Conservation (phyloP, 2,113 vertebrate genomes). For the Channa argus region DNA sequence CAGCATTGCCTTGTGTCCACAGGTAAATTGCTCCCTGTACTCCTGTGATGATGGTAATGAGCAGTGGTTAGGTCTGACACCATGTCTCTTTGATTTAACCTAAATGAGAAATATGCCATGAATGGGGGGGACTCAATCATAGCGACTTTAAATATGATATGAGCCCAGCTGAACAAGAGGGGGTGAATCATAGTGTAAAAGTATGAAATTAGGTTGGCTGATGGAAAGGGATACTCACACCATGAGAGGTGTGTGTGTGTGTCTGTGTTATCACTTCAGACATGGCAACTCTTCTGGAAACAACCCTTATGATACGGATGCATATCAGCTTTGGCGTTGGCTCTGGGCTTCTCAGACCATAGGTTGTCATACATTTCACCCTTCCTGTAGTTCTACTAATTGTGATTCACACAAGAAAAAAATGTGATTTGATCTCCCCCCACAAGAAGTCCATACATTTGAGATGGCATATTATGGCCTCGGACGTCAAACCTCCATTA, state of each 20-base stretch:
- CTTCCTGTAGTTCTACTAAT: slow-evolving; percentile 46
- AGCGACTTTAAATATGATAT: slow-evolving; percentile 75
- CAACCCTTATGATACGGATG: slow-evolving; percentile 65
- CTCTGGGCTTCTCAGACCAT: slow-evolving; percentile 11
- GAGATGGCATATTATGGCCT: slow-evolving; percentile 27
- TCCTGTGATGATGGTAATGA: slow-evolving; percentile 78
- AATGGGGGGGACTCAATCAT: slow-evolving; percentile 70
- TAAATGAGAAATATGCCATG: slow-evolving; percentile 82
- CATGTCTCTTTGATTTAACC: slow-evolving; percentile 80
- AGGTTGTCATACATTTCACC: slow-evolving; percentile 37
- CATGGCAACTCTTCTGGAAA: slow-evolving; percentile 20
- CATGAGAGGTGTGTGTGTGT: slow-evolving; percentile 21
- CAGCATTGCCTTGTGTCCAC: slow-evolving; percentile 63
- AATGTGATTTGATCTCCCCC: slow-evolving; percentile 49
- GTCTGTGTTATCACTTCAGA: slow-evolving; percentile 13
- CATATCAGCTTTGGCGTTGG: slow-evolving; percentile 37
- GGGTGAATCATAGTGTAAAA: slow-evolving; percentile 63
- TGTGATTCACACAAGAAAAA: slow-evolving; percentile 15
- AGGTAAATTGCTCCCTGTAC: slow-evolving; percentile 80
- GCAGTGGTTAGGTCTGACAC: slow-evolving; percentile 72
- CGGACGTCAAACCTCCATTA: slow-evolving; percentile 31
- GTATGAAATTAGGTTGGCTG: slow-evolving; percentile 68
- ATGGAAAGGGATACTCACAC: slow-evolving; percentile 53
- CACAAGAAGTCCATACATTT: slow-evolving; percentile 22
- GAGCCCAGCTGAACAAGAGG: slow-evolving; percentile 64